A percentile compares a stretch with the other conserved stretches of the same genome.
Evolutionary conservation across 2,888 invertebrate species (phyloP).

Genomic region (Phania funesta): DNA sequence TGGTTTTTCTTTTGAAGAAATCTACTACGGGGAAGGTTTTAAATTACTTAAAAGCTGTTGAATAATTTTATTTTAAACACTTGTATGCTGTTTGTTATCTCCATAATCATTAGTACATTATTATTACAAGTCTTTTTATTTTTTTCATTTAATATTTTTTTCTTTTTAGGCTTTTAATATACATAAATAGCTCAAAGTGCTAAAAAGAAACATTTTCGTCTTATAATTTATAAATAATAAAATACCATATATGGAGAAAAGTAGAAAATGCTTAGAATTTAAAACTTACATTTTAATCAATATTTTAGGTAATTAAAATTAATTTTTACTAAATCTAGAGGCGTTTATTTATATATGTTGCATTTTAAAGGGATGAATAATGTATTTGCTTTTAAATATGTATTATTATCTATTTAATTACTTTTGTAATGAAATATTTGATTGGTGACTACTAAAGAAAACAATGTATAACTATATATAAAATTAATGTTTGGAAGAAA

Average conservation of each 20-base stretch:
- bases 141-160: slow-evolving; percentile 43
- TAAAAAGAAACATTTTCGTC: slow-evolving; percentile 69
- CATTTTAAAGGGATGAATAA: slow-evolving; percentile 62
- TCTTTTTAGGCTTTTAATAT: too few species aligned
- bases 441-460: slow-evolving; percentile 45
- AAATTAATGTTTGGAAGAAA: slow-evolving; percentile 43
- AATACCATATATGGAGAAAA: slow-evolving; percentile 55
- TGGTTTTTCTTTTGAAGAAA: slow-evolving; percentile 13
- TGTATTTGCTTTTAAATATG: slow-evolving; percentile 39
- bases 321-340: slow-evolving; percentile 63
- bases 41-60: slow-evolving; percentile 56
- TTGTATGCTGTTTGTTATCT: slow-evolving; percentile 42
- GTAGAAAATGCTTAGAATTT: slow-evolving; percentile 59
- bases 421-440: slow-evolving; percentile 16
- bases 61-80: slow-evolving; percentile 46
- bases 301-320: slow-evolving; percentile 57
- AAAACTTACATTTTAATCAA: slow-evolving; percentile 56
- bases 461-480: slow-evolving; percentile 22
- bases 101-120: slow-evolving; percentile 42
- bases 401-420: slow-evolving; percentile 52
- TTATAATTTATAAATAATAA: slow-evolving; percentile 65
- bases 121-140: slow-evolving; percentile 13
- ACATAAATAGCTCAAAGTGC: slow-evolving; percentile 68
- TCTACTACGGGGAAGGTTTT: slow-evolving; percentile 18
- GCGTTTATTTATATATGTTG: slow-evolving; percentile 72